These are phyloP conservation scores for Icerya purchasi DNA, from an alignment of 2,888 invertebrate species.

Conservation along the genomic window DNA sequence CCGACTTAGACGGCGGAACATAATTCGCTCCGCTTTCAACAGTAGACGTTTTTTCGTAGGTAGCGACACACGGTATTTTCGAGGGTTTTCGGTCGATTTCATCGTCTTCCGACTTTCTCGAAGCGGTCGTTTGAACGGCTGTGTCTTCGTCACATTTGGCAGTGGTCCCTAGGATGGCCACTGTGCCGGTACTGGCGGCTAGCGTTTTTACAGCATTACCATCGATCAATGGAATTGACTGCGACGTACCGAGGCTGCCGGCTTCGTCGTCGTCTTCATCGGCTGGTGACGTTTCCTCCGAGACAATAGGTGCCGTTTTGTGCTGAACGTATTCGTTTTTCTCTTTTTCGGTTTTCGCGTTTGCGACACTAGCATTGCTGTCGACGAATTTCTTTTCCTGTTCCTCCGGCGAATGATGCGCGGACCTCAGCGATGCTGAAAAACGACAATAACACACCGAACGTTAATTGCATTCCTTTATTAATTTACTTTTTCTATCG, in stretches of 20 bases:
- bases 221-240: constrained; percentile 16
- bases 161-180: constrained; percentile 20
- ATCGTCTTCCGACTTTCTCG: background rate
- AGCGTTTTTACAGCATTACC: constrained; percentile 20
- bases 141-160: constrained; percentile 16
- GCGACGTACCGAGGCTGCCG: constrained; percentile 16
- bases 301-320: constrained; percentile 1
- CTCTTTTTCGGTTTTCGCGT: background rate
- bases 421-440: constrained; percentile 1
- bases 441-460: too few species aligned
- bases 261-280: constrained; percentile 17
- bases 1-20: too few species aligned
- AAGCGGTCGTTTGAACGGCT: background rate
- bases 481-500: too few species aligned
- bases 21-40: too few species aligned
- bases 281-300: constrained; percentile 1
- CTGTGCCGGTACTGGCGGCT: constrained; percentile 20
- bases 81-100: background rate
- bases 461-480: too few species aligned
- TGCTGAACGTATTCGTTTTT: background rate
- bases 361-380: background rate
- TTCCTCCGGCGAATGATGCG: constrained; percentile 8
- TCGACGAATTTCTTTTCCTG: constrained; percentile 5
- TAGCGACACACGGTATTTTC: background rate
- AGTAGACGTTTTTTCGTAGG: too few species aligned